Evolutionary conservation across 2,113 vertebrate species (phyloP), one percentile per base, ranked within the genome.

Genomic region (Lynx canadensis): DNA sequence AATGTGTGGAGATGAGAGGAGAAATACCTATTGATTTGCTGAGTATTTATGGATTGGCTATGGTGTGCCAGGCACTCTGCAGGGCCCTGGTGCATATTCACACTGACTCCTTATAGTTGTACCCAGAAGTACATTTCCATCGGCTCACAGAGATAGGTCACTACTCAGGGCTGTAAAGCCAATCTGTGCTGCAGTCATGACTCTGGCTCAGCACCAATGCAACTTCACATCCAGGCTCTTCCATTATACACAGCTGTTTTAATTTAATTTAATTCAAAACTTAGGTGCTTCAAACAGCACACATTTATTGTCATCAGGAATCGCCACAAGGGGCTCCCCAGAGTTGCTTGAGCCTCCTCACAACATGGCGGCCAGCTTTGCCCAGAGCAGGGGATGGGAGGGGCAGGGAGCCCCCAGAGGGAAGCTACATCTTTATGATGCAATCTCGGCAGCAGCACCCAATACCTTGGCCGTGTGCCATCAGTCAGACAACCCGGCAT

Each of bases 61-160:
- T 36, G 2, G 0, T 0, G 38, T 16, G 29, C 29, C 5, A 4
- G 27, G 16, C 7, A 14, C 48, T 23, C 13, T 65, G 55, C 27
- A 41, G 63, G 38, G 33, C 31, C 13, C 0, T 19, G 3, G 31
- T 4, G 25, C 23, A 2, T 18, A 14, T 6, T 52, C 18, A 52
- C 29, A 7, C 9, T 11, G 63, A 16, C 13, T 16, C 33, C 25
- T 55, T 18, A 9, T 1, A 5, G 8, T 18, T 9, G 7, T 9
- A 1, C n/a, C 4, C 33, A 15, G 27, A 13, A 5, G 25, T 3
- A 11, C 0, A 0, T 2, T 36, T 68, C 38, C 5, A 12, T 13
- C 10, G 57, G n/a, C 36, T 38, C 25, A 4, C 12, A 50, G 52
- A 73, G 23, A 5, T 3, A 5, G 2, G 18, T 1, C 7, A 38